phyloP scores from a whole-genome alignment of 2,888 invertebrate genomes.

The Tortricodes alternella region DNA sequence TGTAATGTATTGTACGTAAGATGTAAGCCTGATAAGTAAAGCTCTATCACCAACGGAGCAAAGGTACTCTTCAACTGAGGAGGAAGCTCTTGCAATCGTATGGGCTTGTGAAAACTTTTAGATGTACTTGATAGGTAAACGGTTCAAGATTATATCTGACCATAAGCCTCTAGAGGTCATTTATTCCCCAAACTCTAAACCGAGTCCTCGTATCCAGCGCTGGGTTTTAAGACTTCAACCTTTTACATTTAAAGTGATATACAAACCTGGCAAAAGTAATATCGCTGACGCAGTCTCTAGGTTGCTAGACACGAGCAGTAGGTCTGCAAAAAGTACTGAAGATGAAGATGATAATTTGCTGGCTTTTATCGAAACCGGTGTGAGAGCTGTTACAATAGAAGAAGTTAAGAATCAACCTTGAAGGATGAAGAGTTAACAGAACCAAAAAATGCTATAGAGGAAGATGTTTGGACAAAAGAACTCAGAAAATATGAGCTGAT shows the following conservation, averaged over 20 bases:
- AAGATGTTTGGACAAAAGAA: slow-evolving; percentile 17
- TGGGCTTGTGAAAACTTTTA: slow-evolving; percentile 26
- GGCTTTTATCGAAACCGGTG: not conserved
- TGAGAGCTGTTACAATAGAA: slow-evolving; percentile 8
- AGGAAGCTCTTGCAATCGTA: slow-evolving; percentile 22
- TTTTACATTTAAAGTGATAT: too few relatives aligned
- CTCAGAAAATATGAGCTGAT: slow-evolving; percentile 23
- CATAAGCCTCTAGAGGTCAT: slow-evolving; percentile 18
- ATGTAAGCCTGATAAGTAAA: slow-evolving; percentile 11
- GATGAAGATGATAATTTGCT: slow-evolving; percentile 8
- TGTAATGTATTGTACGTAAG: too few relatives aligned
- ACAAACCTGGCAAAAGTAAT: too few relatives aligned
- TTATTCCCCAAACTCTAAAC: slow-evolving; percentile 10
- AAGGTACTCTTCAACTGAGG: slow-evolving; percentile 29
- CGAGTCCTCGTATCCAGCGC: slow-evolving; percentile 17
- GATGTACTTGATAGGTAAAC: slow-evolving; percentile 21
- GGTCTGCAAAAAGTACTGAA: not conserved
- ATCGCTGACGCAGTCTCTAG: slow-evolving; percentile 19
- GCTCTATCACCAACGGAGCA: slow-evolving; percentile 9
- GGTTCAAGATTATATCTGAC: too few relatives aligned
- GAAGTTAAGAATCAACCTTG: slow-evolving; percentile 6
- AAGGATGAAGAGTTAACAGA: not conserved
- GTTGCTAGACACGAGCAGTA: slow-evolving; percentile 2
- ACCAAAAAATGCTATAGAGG: slow-evolving; percentile 12
- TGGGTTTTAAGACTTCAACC: slow-evolving; percentile 25